phyloP scores from a whole-genome alignment of 1,140 invertebrate species.

The Propsilocerus akamusi region DNA sequence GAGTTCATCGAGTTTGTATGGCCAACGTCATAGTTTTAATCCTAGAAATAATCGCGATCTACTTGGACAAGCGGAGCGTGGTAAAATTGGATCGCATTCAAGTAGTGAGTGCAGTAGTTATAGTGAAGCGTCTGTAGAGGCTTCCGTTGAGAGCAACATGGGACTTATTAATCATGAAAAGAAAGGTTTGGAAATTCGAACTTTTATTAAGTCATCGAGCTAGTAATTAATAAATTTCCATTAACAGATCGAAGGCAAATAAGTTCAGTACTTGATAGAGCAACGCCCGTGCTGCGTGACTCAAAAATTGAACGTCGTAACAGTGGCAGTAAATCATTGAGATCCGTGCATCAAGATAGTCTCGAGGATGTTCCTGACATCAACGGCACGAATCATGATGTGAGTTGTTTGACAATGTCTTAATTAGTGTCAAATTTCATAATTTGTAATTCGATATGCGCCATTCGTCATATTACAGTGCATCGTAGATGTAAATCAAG shows the following conservation, averaged over 20 bases:
- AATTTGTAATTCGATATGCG: constrained; percentile 4
- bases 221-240: background rate
- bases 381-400: constrained; percentile 24
- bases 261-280: constrained; percentile 9
- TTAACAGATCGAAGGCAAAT: constrained; percentile 5
- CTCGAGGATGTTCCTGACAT: constrained; percentile 16
- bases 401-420: constrained; percentile 13
- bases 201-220: background rate
- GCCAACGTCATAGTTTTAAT: background rate
- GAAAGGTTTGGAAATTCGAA: constrained; percentile 17
- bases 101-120: constrained; percentile 25
- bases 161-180: constrained; percentile 21
- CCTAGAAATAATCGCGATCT: constrained; percentile 13
- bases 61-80: constrained; percentile 20
- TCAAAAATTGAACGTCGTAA: constrained; percentile 16
- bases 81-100: constrained; percentile 23
- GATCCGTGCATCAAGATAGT: constrained; percentile 10
- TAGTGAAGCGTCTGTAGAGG: constrained; percentile 23
- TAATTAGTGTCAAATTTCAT: no score
- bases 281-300: constrained; percentile 12
- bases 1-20: no score
- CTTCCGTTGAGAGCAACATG: constrained; percentile 21
- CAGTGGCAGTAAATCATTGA: constrained; percentile 21
- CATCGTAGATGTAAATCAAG: constrained; percentile 16
- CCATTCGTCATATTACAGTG: constrained; percentile 8